These are phyloP conservation scores for Zapus hudsonius DNA, from an alignment of 2,113 vertebrate species.

Conservation along the genomic window DNA sequence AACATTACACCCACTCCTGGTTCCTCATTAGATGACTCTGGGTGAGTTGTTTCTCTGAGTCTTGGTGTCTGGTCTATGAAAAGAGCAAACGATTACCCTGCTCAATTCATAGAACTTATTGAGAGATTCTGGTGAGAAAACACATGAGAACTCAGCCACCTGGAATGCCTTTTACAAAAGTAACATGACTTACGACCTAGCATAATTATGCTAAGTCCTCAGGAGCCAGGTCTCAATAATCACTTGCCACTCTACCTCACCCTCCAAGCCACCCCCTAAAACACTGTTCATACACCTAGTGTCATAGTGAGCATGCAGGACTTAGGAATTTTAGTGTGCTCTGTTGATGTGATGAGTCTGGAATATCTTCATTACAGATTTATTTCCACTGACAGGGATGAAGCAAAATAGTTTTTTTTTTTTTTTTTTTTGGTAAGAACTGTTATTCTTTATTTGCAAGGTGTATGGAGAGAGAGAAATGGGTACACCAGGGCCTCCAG, in stretches of 20 bases:
- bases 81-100: not conserved
- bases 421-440: too few relatives aligned
- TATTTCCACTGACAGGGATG: not conserved
- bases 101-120: not conserved
- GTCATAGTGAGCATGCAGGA: not conserved
- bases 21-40: not conserved
- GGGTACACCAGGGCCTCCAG: too few relatives aligned
- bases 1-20: not conserved
- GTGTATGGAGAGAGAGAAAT: too few relatives aligned
- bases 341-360: not conserved
- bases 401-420: not conserved
- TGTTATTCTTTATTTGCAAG: too few relatives aligned
- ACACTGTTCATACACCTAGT: too few relatives aligned
- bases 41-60: not conserved
- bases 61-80: not conserved
- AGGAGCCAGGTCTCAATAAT: not conserved
- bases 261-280: too few relatives aligned
- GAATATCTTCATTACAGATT: not conserved
- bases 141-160: not conserved
- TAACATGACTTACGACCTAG: not conserved
- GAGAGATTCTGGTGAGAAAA: not conserved
- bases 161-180: not conserved
- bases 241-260: accelerated
- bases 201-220: not conserved
- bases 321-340: not conserved